phyloP scores from a whole-genome alignment of 2,888 invertebrate species.

The Sabatieria punctata region DNA sequence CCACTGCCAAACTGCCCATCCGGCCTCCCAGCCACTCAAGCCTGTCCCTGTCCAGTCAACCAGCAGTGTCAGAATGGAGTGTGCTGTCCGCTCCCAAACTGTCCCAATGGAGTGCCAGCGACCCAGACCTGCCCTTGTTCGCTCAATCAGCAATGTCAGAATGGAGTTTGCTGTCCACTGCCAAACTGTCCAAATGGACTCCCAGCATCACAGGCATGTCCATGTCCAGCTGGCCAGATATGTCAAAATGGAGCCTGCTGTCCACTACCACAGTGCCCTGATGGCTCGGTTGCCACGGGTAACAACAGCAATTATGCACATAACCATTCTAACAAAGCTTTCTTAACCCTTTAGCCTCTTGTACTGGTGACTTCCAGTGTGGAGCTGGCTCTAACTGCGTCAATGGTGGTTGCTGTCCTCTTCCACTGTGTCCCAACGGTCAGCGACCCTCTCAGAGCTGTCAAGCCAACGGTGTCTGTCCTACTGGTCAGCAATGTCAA shows the following conservation, averaged over 20 bases:
- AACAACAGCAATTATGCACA: too few relatives aligned
- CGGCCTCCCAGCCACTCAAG: constrained; percentile 15
- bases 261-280: too few relatives aligned
- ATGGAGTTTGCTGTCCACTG: constrained; percentile 19
- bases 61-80: constrained; percentile 21
- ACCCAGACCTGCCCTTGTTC: constrained; percentile 12
- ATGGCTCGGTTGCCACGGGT: too few relatives aligned
- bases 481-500: constrained; percentile 15
- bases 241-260: constrained; percentile 23
- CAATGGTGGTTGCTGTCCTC: constrained; percentile 21
- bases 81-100: constrained; percentile 18
- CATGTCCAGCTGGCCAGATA: too few relatives aligned
- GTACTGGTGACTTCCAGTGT: constrained; percentile 14
- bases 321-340: too few relatives aligned
- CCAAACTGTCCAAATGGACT: constrained; percentile 22
- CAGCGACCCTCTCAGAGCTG: constrained; percentile 7
- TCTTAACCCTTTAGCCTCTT: too few relatives aligned
- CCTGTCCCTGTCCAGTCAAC: too few relatives aligned
- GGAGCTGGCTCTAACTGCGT: constrained; percentile 16
- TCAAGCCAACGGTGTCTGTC: background rate
- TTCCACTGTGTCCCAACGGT: constrained; percentile 18
- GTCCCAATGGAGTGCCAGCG: constrained; percentile 1
- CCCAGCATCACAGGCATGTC: constrained; percentile 11
- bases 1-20: constrained; percentile 21
- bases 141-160: constrained; percentile 13